phyloP scores from a whole-genome alignment of 2,113 vertebrate genomes.

The Clinocottus analis region DNA sequence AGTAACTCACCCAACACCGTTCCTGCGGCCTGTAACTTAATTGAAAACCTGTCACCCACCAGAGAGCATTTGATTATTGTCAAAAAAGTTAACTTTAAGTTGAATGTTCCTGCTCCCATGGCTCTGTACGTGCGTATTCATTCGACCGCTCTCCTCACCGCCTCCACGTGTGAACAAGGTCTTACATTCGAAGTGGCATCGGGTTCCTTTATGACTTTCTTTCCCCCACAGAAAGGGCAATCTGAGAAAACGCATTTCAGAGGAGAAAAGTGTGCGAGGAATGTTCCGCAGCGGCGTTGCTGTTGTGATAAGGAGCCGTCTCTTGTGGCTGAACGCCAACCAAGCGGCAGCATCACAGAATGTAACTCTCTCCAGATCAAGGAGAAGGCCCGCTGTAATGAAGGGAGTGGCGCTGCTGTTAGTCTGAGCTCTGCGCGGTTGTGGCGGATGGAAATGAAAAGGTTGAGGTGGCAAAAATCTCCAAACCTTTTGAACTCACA shows the following conservation, averaged over 20 bases:
- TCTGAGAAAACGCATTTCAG: background rate
- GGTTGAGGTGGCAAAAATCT: slow-evolving; percentile 54
- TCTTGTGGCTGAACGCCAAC: slow-evolving; percentile 26
- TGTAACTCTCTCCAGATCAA: slow-evolving; percentile 23
- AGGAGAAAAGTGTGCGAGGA: slow-evolving; percentile 16
- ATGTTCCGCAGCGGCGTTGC: slow-evolving; percentile 18
- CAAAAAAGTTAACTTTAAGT: too few relatives aligned
- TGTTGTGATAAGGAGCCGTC: slow-evolving; percentile 47
- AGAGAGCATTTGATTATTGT: background rate
- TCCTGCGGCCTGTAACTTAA: background rate
- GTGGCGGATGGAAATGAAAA: slow-evolving; percentile 69
- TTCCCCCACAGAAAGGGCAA: slow-evolving; percentile 21
- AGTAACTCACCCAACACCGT: background rate
- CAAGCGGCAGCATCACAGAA: slow-evolving; percentile 50
- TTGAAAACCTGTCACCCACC: background rate
- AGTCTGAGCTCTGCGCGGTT: slow-evolving; percentile 41
- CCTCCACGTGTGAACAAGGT: background rate
- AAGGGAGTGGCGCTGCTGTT: slow-evolving; percentile 63
- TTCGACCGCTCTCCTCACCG: background rate
- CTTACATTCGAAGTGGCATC: background rate
- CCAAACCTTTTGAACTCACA: slow-evolving; percentile 63
- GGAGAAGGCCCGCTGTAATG: slow-evolving; percentile 43
- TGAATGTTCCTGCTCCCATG: background rate
- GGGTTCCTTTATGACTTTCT: slow-evolving; percentile 4
- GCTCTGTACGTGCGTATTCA: background rate